Percentiles rank a stretch among this genome's conserved stretches.
phyloP scores from a whole-genome alignment of 2,113 vertebrate species.

The Chelonoidis abingdonii region DNA sequence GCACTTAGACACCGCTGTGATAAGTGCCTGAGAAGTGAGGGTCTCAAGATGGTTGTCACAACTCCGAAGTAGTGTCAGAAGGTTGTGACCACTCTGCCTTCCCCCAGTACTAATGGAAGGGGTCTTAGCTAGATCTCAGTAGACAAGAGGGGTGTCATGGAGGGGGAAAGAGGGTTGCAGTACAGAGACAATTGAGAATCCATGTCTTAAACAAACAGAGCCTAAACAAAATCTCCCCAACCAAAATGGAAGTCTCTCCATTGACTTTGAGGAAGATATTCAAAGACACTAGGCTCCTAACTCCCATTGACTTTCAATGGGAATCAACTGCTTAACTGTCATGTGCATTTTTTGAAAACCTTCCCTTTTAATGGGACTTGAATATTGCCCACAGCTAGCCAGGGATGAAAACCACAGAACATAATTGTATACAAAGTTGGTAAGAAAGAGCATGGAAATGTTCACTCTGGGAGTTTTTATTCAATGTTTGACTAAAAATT shows the following conservation, averaged over 20 bases:
- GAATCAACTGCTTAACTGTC: neutral
- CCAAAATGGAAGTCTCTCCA: neutral
- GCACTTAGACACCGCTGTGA: neutral
- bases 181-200: neutral
- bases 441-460: neutral
- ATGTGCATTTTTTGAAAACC: neutral
- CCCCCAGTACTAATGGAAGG: neutral
- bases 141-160: too few species aligned
- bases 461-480: neutral
- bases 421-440: neutral
- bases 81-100: neutral
- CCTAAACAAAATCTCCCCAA: neutral
- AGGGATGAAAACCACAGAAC: neutral
- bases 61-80: neutral
- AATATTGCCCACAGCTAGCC: rapidly evolving
- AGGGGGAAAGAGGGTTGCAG: neutral
- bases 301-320: neutral
- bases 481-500: neutral
- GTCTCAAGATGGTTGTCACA: neutral
- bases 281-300: neutral
- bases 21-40: neutral
- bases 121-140: too few species aligned
- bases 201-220: neutral
- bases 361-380: neutral
- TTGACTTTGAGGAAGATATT: neutral